Evolutionary conservation across 2,888 invertebrate species (phyloP).

Genomic region (Rhagophthalmus giganteus): DNA sequence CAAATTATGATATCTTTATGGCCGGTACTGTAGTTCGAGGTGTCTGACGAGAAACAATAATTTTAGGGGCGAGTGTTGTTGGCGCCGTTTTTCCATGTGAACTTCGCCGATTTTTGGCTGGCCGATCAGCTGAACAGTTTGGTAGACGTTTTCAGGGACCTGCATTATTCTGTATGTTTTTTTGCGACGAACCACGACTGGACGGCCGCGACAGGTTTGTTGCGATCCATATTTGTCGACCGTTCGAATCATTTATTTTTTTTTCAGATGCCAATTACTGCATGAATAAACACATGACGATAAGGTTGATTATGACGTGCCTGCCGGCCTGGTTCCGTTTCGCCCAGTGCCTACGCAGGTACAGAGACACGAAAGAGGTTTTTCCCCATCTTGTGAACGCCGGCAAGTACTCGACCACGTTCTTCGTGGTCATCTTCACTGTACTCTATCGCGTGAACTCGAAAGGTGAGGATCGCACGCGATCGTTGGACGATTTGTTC

Average conservation of each 20-base stretch:
- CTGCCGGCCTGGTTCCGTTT: conserved; percentile 98
- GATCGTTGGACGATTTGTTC: neutral
- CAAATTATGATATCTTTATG: too few relatives aligned
- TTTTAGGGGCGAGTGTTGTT: conserved; percentile 78
- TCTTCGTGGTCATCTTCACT: conserved; percentile 88
- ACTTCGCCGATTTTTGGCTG: conserved; percentile 98
- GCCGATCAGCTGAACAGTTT: conserved; percentile 97
- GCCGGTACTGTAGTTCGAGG: too few relatives aligned
- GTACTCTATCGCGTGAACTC: conserved; percentile 57
- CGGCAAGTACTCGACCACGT: conserved; percentile 96
- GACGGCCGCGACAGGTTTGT: conserved; percentile 65
- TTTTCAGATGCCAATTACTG: conserved; percentile 64
- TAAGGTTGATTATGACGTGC: conserved; percentile 85
- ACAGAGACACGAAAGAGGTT: conserved; percentile 88
- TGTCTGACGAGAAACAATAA: too few relatives aligned
- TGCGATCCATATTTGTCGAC: too few relatives aligned
- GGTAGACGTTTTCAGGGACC: conserved; percentile 85
- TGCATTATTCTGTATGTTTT: conserved; percentile 92
- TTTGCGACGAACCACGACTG: conserved; percentile 80
- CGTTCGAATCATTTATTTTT: too few relatives aligned
- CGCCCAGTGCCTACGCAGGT: conserved; percentile 94
- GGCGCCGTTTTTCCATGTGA: conserved; percentile 91
- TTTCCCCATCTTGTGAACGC: conserved; percentile 98
- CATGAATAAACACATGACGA: conserved; percentile 71
- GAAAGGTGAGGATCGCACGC: conserved; percentile 12